A percentile compares a stretch with the other conserved stretches of the same genome.
These are phyloP conservation scores for Endotricha flammealis DNA, from an alignment of 2,888 invertebrate genomes.

Conservation along the genomic window DNA sequence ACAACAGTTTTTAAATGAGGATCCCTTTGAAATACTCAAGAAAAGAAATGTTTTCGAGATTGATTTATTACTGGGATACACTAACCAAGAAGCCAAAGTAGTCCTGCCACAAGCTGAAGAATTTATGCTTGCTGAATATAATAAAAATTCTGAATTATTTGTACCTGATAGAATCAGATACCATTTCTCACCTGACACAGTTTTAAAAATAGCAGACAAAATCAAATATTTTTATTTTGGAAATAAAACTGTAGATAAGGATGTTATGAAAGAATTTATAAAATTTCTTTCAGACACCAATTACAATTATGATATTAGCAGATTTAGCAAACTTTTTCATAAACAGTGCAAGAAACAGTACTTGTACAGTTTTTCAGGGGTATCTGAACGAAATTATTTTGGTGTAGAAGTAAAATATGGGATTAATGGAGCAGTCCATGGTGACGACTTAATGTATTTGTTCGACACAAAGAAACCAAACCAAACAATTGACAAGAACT, in stretches of 20 bases:
- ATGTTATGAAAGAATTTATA: conserved; percentile 31
- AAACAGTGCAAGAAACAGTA: conserved; percentile 27
- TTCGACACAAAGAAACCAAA: no score
- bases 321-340: conserved; percentile 23
- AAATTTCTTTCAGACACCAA: conserved; percentile 25
- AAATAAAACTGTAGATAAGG: conserved; percentile 22
- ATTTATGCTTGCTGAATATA: conserved; percentile 20
- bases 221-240: conserved; percentile 41
- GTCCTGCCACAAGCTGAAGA: conserved; percentile 18
- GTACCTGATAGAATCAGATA: conserved; percentile 37
- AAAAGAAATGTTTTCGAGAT: conserved; percentile 66
- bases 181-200: conserved; percentile 21
- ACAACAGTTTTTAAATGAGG: conserved; percentile 36
- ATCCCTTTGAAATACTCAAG: conserved; percentile 30
- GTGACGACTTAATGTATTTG: no score
- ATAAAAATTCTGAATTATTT: conserved; percentile 33
- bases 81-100: conserved; percentile 79
- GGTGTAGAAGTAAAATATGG: no score
- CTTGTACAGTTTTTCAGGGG: conserved; percentile 40
- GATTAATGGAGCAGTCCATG: no score
- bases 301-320: conserved; percentile 29
- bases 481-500: no score
- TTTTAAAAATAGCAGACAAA: conserved; percentile 32
- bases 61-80: conserved; percentile 84
- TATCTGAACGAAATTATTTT: no score